These are phyloP conservation scores for Melospiza melodia DNA, from an alignment of 2,113 vertebrate species.

Conservation along the genomic window DNA sequence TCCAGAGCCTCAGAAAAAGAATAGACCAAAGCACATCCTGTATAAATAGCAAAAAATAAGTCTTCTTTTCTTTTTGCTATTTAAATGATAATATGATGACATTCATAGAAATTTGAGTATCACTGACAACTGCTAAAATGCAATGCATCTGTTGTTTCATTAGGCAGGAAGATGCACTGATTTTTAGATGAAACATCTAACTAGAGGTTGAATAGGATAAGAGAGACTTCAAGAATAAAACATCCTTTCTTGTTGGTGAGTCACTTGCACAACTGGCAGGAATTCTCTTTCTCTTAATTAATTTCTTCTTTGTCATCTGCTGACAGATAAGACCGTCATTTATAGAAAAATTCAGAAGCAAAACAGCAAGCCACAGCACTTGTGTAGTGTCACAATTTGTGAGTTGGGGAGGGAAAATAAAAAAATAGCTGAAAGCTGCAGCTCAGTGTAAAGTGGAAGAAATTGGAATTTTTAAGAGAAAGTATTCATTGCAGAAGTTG, in stretches of 20 bases:
- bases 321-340: background rate
- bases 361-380: background rate
- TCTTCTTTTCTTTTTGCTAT: background rate
- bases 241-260: background rate
- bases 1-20: background rate
- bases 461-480: background rate
- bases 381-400: background rate
- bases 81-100: accelerated
- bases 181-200: background rate
- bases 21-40: background rate
- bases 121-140: background rate
- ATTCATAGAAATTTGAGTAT: background rate
- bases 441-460: background rate
- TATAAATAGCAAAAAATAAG: background rate
- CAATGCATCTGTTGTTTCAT: background rate
- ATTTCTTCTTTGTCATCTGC: background rate
- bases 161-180: background rate
- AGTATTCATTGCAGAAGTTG: background rate
- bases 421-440: background rate
- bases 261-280: background rate
- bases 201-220: background rate
- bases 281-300: background rate
- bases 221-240: background rate
- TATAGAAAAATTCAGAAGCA: background rate
- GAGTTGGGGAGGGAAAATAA: background rate